These are phyloP conservation scores for Sacculina carcini DNA, from an alignment of 2,888 invertebrate genomes.

Conservation along the genomic window DNA sequence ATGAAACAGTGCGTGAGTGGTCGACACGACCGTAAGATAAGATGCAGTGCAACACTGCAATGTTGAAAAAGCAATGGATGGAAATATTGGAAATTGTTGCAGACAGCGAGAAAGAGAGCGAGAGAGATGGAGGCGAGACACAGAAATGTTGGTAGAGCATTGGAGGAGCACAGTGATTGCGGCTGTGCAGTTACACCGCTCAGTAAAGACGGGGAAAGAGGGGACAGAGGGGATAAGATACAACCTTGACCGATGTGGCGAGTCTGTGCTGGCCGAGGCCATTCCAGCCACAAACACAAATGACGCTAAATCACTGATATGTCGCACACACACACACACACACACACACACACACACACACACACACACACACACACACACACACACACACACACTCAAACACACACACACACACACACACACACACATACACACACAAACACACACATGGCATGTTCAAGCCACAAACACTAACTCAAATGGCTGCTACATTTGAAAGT, in stretches of 20 bases:
- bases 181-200: background rate
- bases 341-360: too few species aligned
- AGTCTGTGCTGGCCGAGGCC: background rate
- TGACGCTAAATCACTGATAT: background rate
- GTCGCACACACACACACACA: too few species aligned
- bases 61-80: background rate
- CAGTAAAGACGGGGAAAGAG: background rate
- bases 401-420: too few species aligned
- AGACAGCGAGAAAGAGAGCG: background rate
- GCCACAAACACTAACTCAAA: too few species aligned
- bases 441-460: too few species aligned
- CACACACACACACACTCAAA: too few species aligned
- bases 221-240: background rate
- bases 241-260: background rate
- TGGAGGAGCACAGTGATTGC: background rate
- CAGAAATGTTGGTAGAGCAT: background rate
- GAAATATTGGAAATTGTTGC: background rate
- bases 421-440: too few species aligned
- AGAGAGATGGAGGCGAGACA: background rate
- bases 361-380: too few species aligned
- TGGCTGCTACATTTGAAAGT: too few species aligned
- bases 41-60: too few species aligned
- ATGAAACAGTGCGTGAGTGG: too few species aligned
- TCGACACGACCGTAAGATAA: too few species aligned
- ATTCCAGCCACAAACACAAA: background rate